phyloP scores from a whole-genome alignment of 2,888 invertebrate genomes.

The Lepeophtheirus nordmannii region DNA sequence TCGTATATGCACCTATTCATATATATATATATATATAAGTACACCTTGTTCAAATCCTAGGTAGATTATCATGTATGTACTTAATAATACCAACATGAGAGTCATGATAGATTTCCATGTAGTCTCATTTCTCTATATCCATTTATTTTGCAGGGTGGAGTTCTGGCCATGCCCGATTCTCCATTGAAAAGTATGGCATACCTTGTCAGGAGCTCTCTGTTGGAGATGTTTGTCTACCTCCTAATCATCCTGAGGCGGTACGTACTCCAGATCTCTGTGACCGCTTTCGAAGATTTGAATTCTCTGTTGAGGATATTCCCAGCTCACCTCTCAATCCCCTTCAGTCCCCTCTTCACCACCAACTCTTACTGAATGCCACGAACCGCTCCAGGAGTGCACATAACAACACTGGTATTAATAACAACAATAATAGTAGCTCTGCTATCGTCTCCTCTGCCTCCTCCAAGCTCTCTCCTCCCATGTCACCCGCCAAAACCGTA shows the following conservation, averaged over 20 bases:
- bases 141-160: conserved; percentile 34
- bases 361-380: neutral
- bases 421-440: neutral
- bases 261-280: conserved; percentile 26
- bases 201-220: conserved; percentile 34
- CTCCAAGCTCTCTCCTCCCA: conserved; percentile 24
- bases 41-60: too few species aligned
- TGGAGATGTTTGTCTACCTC: conserved; percentile 35
- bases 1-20: too few species aligned
- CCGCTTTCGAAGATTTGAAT: conserved; percentile 11
- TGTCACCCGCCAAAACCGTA: conserved; percentile 17
- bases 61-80: too few species aligned
- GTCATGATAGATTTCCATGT: too few species aligned
- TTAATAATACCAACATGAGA: too few species aligned
- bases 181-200: conserved; percentile 35
- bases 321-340: neutral
- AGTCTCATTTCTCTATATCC: too few species aligned
- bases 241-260: conserved; percentile 28
- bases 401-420: neutral
- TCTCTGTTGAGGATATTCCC: neutral
- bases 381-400: neutral
- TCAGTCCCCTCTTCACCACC: neutral
- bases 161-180: conserved; percentile 34
- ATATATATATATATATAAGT: too few species aligned
- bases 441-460: neutral